Evolutionary conservation across 2,113 vertebrate species (phyloP), one percentile per base, ranked within the genome.

Genomic region (Orientallactaga bullata): DNA sequence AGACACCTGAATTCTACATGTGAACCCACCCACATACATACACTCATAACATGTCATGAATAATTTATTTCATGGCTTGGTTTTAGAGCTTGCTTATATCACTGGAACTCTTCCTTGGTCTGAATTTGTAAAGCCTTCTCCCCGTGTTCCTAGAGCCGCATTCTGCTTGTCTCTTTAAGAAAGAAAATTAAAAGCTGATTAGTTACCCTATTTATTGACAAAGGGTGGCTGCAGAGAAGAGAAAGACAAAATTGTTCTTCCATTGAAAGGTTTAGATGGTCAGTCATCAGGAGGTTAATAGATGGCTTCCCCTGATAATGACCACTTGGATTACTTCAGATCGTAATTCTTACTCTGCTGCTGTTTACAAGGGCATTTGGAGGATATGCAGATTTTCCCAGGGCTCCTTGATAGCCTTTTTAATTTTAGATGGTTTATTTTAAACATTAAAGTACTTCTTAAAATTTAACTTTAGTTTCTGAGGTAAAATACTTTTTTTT

Each of bases 151-250:
- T 91, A 32, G 0, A 82, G 79, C 61, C 91, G 39, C 1, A 3
- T 84, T 76, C 61, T 89, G 81, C 88, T 72, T 37, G 24, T 80
- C 66, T 89, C 71, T 90, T 24, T 24, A 58, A 78, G 81, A 94
- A 72, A 89, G 65, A 94, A 90, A 96, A 96, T 95, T 92, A 92
- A 96, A 93, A 94, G 92, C 90, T 88, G 74, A 87, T 93, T 88
- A 92, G 95, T 88, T 65, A 90, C 32, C 82, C 58, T 91, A 80
- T 63, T 92, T 80, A 89, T 71, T 90, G 79, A 66, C 71, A 0
- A 21, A 79, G 60, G 89, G 58, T 74, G 61, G 47, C 30, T 79
- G 16, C 15, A 24, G 60, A 72, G 86, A 90, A 86, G 63, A 91
- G 84, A 81, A 89, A 95, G 76, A 80, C 83, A 84, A 88, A 95